A percentile compares a stretch with the other conserved stretches of the same genome.
These are phyloP conservation scores for Trachops cirrhosus DNA, from an alignment of 2,797 vertebrate genomes.

Conservation along the genomic window DNA sequence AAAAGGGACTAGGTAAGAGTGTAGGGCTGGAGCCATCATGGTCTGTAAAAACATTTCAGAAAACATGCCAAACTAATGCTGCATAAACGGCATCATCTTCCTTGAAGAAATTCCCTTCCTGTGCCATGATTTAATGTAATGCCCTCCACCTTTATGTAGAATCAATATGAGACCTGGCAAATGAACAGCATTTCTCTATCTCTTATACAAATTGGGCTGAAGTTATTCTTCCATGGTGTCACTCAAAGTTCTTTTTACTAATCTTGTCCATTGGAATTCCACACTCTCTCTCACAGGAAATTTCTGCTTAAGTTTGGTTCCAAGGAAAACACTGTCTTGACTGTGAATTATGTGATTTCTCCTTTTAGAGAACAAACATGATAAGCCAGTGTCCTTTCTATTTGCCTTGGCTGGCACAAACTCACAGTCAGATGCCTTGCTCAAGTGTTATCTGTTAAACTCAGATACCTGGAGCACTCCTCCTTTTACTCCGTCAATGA, in stretches of 20 bases:
- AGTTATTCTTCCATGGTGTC: conserved; percentile 60
- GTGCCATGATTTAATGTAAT: not conserved
- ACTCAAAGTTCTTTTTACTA: conserved; percentile 63
- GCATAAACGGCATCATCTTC: not conserved
- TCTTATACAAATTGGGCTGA: conserved; percentile 49
- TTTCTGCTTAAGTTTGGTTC: conserved; percentile 59
- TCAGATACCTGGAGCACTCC: not conserved
- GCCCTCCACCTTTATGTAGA: not conserved
- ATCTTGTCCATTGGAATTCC: conserved; percentile 22
- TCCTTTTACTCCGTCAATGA: not conserved
- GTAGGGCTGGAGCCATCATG: not conserved
- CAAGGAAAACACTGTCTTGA: conserved; percentile 47
- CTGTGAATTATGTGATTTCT: conserved; percentile 48
- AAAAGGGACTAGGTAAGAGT: not conserved
- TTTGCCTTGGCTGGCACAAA: not conserved
- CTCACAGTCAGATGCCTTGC: not conserved
- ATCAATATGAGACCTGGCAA: conserved; percentile 55
- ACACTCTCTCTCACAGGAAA: conserved; percentile 24
- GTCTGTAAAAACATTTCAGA: conserved; percentile 33
- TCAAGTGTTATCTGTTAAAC: not conserved
- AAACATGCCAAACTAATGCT: conserved; percentile 12
- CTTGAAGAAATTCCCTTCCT: not conserved
- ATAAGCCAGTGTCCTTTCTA: not conserved
- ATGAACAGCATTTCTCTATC: conserved; percentile 35
- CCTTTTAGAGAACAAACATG: conserved; percentile 32